phyloP scores from a whole-genome alignment of 1,140 invertebrate species.

The Orchestia grillus region DNA sequence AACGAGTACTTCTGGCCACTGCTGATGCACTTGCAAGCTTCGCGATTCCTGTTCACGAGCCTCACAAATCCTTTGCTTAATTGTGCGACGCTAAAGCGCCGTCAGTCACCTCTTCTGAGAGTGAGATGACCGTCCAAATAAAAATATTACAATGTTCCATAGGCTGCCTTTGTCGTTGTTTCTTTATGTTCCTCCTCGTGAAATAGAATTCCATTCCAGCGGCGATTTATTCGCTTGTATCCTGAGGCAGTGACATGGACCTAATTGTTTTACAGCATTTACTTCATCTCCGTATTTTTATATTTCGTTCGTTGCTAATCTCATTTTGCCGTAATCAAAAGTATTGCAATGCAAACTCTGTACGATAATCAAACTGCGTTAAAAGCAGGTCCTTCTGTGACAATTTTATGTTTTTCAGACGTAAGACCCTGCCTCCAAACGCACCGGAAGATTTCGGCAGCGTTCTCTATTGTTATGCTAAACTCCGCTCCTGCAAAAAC shows the following conservation, averaged over 20 bases:
- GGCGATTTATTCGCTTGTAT: neutral
- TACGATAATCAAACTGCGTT: neutral
- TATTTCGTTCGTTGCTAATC: neutral
- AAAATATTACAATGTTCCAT: neutral
- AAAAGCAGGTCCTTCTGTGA: neutral
- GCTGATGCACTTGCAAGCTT: neutral
- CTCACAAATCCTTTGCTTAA: neutral
- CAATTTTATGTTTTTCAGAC: neutral
- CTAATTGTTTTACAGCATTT: neutral
- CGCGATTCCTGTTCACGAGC: neutral
- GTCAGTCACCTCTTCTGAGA: neutral
- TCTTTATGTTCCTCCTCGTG: neutral
- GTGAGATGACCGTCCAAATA: neutral
- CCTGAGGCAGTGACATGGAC: neutral
- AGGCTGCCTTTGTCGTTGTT: neutral
- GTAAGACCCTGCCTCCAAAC: neutral
- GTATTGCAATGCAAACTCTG: neutral
- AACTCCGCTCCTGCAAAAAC: constrained; percentile 2
- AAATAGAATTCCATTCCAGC: neutral
- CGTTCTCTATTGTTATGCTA: constrained; percentile 20
- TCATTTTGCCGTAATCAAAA: neutral
- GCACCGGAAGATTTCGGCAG: neutral
- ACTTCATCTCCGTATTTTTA: neutral
- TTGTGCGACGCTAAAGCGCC: neutral
- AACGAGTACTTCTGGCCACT: neutral